A percentile compares a stretch with the other conserved stretches of the same genome.
phyloP scores from a whole-genome alignment of 2,888 invertebrate genomes.

The Chrysina gloriosa region DNA sequence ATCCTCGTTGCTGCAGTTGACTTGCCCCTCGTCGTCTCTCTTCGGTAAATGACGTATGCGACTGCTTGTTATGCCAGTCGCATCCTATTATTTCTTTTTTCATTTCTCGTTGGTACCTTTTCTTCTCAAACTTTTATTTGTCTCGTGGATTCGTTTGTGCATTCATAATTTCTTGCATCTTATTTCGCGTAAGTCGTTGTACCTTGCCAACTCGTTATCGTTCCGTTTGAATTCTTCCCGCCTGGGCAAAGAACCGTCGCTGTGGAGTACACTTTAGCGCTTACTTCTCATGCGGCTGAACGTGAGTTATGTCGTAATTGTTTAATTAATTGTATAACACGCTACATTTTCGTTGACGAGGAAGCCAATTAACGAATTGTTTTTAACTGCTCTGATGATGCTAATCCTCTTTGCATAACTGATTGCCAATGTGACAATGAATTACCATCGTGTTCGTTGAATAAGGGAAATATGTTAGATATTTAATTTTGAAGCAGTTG shows the following conservation, averaged over 20 bases:
- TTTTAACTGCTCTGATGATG: neutral
- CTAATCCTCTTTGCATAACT: constrained; percentile 18
- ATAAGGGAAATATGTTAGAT: too few relatives aligned
- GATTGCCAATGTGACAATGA: neutral
- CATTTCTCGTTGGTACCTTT: constrained; percentile 8
- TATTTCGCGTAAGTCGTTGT: constrained; percentile 1
- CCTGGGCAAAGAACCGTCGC: neutral
- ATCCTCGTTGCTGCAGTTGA: constrained; percentile 15
- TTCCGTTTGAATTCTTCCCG: constrained; percentile 3
- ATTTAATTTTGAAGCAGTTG: too few relatives aligned
- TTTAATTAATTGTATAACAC: constrained; percentile 21
- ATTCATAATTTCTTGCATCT: constrained; percentile 16
- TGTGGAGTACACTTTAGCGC: neutral
- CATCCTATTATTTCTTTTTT: constrained; percentile 15
- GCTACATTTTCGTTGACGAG: neutral
- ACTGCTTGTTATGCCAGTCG: constrained; percentile 3
- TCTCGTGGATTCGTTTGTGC: constrained; percentile 14
- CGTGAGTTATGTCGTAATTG: constrained; percentile 14
- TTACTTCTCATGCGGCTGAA: constrained; percentile 2
- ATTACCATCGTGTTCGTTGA: neutral
- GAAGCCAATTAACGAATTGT: constrained; percentile 8
- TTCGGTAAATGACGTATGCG: constrained; percentile 15
- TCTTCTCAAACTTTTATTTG: constrained; percentile 12
- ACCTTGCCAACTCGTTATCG: constrained; percentile 16
- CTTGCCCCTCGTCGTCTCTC: constrained; percentile 1